These are phyloP conservation scores for Brassicogethes aeneus DNA, from an alignment of 2,888 invertebrate species.

Conservation along the genomic window DNA sequence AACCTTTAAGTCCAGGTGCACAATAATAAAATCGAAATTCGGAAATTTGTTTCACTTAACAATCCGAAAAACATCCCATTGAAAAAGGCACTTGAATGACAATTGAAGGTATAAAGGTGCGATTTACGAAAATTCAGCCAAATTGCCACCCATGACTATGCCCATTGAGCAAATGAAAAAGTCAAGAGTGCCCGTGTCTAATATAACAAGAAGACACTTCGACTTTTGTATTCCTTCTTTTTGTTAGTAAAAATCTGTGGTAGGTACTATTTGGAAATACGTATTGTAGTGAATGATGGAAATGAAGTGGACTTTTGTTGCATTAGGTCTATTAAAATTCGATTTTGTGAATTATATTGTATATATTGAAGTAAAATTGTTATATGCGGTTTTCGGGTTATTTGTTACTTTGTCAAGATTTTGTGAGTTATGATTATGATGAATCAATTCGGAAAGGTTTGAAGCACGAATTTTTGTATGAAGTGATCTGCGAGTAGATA, in stretches of 20 bases:
- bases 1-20: constrained; percentile 20
- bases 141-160: constrained; percentile 19
- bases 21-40: constrained; percentile 33
- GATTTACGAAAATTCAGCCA: constrained; percentile 8
- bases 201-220: constrained; percentile 19
- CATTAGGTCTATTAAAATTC: background rate
- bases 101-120: constrained; percentile 9
- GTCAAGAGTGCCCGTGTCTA: constrained; percentile 3
- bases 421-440: background rate
- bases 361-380: too few relatives aligned
- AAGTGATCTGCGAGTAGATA: too few relatives aligned
- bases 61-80: constrained; percentile 23
- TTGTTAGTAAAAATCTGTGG: constrained; percentile 23
- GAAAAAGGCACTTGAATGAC: constrained; percentile 10
- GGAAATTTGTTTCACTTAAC: constrained; percentile 34
- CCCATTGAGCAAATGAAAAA: background rate
- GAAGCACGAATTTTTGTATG: too few relatives aligned
- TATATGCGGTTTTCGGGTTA: background rate
- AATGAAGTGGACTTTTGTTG: background rate
- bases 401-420: constrained; percentile 1
- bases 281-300: constrained; percentile 5
- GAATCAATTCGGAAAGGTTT: too few relatives aligned
- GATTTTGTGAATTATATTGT: constrained; percentile 1
- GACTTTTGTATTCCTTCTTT: constrained; percentile 24
- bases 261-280: constrained; percentile 29